A percentile compares a stretch with the other conserved stretches of the same genome.
Conservation (phyloP, 2,888 invertebrate genomes). For the Drosophila falleni region DNA sequence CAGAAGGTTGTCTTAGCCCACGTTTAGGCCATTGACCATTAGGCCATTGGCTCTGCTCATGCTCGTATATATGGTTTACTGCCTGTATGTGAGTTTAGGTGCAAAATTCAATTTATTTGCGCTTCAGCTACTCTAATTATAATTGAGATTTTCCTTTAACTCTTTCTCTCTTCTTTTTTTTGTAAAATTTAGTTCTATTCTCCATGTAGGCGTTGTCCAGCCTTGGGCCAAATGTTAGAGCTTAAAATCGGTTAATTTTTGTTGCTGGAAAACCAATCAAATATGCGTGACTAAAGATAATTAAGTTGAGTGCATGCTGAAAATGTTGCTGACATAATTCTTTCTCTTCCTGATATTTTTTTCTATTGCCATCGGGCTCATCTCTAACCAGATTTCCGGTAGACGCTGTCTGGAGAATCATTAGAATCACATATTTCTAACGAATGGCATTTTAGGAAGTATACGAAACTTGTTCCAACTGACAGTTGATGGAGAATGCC, state of each 20-base stretch:
- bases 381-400: constrained; percentile 61
- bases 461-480: neutral
- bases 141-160: constrained; percentile 22
- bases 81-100: constrained; percentile 27
- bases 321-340: constrained; percentile 71
- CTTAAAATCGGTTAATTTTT: constrained; percentile 7
- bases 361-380: constrained; percentile 6
- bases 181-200: constrained; percentile 14
- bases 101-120: constrained; percentile 47
- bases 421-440: constrained; percentile 31
- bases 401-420: constrained; percentile 20
- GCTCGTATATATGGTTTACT: constrained; percentile 32
- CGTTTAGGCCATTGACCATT: constrained; percentile 72
- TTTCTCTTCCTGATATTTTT: constrained; percentile 17
- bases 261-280: constrained; percentile 62
- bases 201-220: constrained; percentile 38
- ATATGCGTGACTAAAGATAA: constrained; percentile 72
- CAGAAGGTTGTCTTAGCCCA: constrained; percentile 27
- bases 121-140: constrained; percentile 32
- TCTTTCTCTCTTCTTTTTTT: neutral
- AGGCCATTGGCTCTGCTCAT: constrained; percentile 54
- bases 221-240: constrained; percentile 52
- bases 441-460: constrained; percentile 11
- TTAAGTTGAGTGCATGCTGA: constrained; percentile 66
- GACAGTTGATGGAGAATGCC: neutral